phyloP scores from a whole-genome alignment of 2,888 invertebrate genomes.

The Acrobasis suavella region DNA sequence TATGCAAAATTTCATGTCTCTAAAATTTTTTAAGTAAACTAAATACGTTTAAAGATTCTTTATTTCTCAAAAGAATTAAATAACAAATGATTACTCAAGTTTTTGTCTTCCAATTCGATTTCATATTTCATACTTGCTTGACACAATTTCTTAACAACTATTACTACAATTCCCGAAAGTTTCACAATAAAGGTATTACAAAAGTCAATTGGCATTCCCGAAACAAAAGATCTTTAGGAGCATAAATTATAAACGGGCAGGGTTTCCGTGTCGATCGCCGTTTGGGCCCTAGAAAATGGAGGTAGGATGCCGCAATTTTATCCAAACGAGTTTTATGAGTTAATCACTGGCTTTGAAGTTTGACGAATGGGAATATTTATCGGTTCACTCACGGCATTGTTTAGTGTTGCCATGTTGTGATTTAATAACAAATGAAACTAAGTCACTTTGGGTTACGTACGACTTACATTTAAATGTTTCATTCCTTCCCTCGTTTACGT shows the following conservation, averaged over 20 bases:
- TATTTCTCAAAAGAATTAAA: no score
- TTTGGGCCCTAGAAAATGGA: slow-evolving; percentile 41
- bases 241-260: slow-evolving; percentile 40
- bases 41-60: no score
- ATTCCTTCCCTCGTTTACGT: no score
- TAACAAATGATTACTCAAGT: no score
- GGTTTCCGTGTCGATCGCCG: slow-evolving; percentile 58
- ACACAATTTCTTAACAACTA: background rate
- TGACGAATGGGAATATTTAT: slow-evolving; percentile 73
- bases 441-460: no score
- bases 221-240: slow-evolving; percentile 31
- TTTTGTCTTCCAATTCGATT: no score
- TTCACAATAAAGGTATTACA: slow-evolving; percentile 11
- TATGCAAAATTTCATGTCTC: no score
- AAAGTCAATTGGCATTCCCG: slow-evolving; percentile 26
- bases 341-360: slow-evolving; percentile 76
- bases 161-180: slow-evolving; percentile 9
- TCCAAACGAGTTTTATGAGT: slow-evolving; percentile 67
- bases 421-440: background rate
- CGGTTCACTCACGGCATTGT: slow-evolving; percentile 56
- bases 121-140: no score
- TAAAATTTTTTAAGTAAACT: no score
- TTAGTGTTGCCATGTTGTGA: slow-evolving; percentile 25
- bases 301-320: slow-evolving; percentile 33
- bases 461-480: no score